A percentile compares a stretch with the other conserved stretches of the same genome.
phyloP scores from a whole-genome alignment of 2,797 vertebrate genomes.

The Buphagus erythrorhynchus region DNA sequence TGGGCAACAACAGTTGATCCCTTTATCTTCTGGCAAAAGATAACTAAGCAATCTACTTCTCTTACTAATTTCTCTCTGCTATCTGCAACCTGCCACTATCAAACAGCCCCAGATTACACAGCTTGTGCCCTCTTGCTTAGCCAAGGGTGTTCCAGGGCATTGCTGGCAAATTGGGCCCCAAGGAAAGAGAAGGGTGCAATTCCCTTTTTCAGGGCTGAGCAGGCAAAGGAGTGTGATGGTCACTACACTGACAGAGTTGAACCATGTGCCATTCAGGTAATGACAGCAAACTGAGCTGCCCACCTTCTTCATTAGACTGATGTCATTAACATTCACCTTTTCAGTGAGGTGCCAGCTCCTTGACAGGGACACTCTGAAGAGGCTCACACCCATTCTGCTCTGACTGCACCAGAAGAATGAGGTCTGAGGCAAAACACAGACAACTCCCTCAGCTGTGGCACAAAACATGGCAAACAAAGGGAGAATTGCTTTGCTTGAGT shows the following conservation, averaged over 20 bases:
- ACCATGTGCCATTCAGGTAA: rapidly evolving
- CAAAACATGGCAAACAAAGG: background rate
- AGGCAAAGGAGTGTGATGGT: background rate
- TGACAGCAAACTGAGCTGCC: rapidly evolving
- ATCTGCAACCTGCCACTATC: background rate
- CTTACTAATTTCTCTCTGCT: background rate
- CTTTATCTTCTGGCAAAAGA: background rate
- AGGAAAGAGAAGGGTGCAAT: background rate
- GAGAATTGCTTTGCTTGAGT: background rate
- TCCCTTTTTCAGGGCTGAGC: background rate
- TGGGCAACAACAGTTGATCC: background rate
- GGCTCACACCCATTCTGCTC: background rate
- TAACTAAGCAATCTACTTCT: background rate
- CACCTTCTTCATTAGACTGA: background rate
- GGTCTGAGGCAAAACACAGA: background rate
- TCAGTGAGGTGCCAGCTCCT: background rate
- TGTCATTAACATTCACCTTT: background rate
- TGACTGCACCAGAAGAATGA: background rate
- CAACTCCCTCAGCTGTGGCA: background rate
- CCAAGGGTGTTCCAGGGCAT: background rate
- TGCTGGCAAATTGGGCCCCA: background rate
- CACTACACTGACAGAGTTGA: rapidly evolving
- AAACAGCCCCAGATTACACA: background rate
- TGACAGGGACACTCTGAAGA: background rate
- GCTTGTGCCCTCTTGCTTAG: background rate